Base-by-base conservation (phyloP, 1,140 invertebrate species). In the Kradibia gibbosae region DNA sequence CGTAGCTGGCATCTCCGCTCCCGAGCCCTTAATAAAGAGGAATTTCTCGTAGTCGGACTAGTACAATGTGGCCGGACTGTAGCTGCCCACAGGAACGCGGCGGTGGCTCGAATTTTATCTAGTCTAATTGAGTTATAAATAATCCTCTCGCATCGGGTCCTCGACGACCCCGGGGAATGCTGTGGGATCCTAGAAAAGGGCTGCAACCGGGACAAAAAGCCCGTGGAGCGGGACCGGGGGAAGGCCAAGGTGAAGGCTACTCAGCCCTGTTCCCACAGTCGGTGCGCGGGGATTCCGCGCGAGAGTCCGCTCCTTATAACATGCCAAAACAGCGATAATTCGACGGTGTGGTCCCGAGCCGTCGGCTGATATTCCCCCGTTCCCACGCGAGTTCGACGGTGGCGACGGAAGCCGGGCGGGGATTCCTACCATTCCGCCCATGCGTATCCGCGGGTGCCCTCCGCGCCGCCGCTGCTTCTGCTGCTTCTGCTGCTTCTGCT, bases 291-390 rank as follows among this genome's bases (percentile, higher is more conserved):
- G 89, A 91, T 91, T 91, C 90, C 89, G 85, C 83, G 83, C 55
- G 80, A 48, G 62, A 67, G 62, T 67, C 78, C 67, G 83, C 84
- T 85, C 86, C 86, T 87, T 90, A 88, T 89, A 91, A 91, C 90
- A 91, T 90, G 90, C 90, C 89, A 91, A 91, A 91, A 91, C 88
- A 89, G 85, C 90, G 90, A 91, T 91, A 90, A 91, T 90, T 90
- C 90, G 90, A 89, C 88, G 85, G 90, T 91, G 90, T 91, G 90
- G 90, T 89, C 90, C 81, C 80, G 60, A 22, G n/a, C 22, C 67
- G 42, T 60, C 67, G 53, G 39, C 8, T 31, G 42, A 34, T 65
- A 48, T 62, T 62, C 53, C 71, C 22, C 55, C 50, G 87, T 90
- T 90, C 90, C 89, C 89, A 90, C 90, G 89, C 83, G 85, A 85